Evolutionary conservation across 2,113 vertebrate genomes (phyloP).

Genomic region (Egretta garzetta): DNA sequence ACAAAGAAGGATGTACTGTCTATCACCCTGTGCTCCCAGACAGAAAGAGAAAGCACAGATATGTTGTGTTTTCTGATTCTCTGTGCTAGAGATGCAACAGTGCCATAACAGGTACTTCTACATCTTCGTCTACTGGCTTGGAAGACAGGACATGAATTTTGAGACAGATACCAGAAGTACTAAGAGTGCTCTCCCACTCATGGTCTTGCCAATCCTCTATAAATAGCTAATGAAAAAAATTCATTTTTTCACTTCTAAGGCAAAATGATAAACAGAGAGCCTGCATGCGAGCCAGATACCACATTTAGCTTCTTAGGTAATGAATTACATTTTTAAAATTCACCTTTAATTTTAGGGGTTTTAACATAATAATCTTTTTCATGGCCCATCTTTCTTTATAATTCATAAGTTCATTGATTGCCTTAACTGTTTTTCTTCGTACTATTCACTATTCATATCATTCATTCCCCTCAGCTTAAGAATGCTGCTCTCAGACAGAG

Average conservation of each 20-base stretch:
- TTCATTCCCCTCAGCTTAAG: neutral
- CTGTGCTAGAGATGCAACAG: no score
- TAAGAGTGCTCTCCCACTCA: neutral
- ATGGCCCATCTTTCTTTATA: neutral
- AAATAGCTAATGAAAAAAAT: neutral
- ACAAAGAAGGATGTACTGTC: neutral
- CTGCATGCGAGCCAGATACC: neutral
- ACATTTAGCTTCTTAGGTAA: neutral
- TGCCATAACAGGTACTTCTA: no score
- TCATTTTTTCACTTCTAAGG: neutral
- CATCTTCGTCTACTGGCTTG: no score
- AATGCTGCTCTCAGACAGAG: neutral
- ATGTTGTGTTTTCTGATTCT: neutral
- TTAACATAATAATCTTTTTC: neutral
- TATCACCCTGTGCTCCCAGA: neutral
- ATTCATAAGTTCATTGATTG: neutral
- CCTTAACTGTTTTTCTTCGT: neutral
- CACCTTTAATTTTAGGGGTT: neutral
- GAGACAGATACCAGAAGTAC: no score
- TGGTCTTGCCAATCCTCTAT: neutral
- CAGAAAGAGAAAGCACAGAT: neutral
- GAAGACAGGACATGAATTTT: no score
- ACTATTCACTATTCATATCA: neutral
- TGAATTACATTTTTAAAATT: neutral
- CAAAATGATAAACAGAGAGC: neutral